Base-by-base conservation (phyloP, 2,113 vertebrate species). In the Isichthys henryi region DNA sequence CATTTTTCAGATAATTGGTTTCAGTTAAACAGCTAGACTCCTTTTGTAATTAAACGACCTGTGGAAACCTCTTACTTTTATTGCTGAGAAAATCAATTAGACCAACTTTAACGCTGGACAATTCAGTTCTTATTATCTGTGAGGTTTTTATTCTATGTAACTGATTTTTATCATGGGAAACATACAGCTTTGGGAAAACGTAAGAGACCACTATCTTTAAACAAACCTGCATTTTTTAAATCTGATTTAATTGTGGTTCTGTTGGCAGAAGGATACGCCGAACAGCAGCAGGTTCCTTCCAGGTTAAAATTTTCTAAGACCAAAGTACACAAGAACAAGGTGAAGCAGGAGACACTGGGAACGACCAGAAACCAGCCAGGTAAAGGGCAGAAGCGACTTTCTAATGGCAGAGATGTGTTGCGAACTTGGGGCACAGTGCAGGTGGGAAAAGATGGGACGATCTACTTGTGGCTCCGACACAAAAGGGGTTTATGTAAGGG, bases 61-160 rank as follows among this genome's bases (percentile, higher is more conserved):
- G 45, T 19, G 52, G 52, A 66, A 88, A 45, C 50, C 86, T 87
- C 50, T 52, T 87, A 56, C 86, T 56, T 87, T 35, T 87, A 52
- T 27, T 56, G n/a, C 48, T 21, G 49, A 87, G 27, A 87, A 87
- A 87, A 87, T 48, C 46, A 48, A 46, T 48, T 85, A 49, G 23
- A 85, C 45, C 48, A 27, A 49, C 45, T n/a, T 46, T 49, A 49
- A 49, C 23, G 46, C 82, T 46, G 43, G 46, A 85, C 45, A 46
- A 27, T 48, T n/a, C 8, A n/a, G 45, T 49, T 46, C 46, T 43
- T 49, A 49, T 85, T 46, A 49, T 49, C 82, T 45, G 80, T 83
- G 21, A 21, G 17, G 17, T 45, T 80, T 80, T 19, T 80, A 19
- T 80, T 80, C 74, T 80, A 17, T 80, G 39, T 43, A 80, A 19